Conservation (phyloP, 1,140 invertebrate genomes). For the Drosophila tropicalis region DNA sequence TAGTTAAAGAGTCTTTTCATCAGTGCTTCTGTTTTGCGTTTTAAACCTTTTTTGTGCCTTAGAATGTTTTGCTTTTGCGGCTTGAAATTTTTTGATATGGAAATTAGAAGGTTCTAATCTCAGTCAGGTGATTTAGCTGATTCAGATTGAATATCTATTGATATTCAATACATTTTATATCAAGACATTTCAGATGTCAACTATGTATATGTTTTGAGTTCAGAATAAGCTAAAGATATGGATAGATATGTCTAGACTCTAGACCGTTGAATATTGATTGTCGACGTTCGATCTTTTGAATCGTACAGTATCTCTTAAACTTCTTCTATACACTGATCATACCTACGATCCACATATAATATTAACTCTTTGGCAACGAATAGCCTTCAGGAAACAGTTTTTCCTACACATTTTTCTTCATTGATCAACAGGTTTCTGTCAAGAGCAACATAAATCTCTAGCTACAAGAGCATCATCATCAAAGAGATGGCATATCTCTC, state of each 20-base stretch:
- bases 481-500: not conserved
- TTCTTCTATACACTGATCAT: not conserved
- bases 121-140: no score
- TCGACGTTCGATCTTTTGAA: not conserved
- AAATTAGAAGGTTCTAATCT: no score
- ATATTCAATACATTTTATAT: no score
- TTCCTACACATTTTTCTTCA: not conserved
- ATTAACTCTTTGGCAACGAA: not conserved
- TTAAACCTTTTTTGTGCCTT: no score
- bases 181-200: no score
- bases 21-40: no score
- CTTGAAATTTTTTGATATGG: no score
- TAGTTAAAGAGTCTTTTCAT: not conserved
- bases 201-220: no score
- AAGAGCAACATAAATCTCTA: constrained; percentile 5
- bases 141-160: no score
- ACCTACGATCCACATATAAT: not conserved
- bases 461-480: not conserved
- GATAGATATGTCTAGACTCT: no score
- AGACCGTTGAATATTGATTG: not conserved
- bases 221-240: no score
- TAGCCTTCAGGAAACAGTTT: not conserved
- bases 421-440: constrained; percentile 10
- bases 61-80: no score
- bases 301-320: not conserved